Percentiles rank a stretch among this genome's conserved stretches.
These are phyloP conservation scores for Aspidiotus rigidus DNA, from an alignment of 2,888 invertebrate species.

Conservation along the genomic window DNA sequence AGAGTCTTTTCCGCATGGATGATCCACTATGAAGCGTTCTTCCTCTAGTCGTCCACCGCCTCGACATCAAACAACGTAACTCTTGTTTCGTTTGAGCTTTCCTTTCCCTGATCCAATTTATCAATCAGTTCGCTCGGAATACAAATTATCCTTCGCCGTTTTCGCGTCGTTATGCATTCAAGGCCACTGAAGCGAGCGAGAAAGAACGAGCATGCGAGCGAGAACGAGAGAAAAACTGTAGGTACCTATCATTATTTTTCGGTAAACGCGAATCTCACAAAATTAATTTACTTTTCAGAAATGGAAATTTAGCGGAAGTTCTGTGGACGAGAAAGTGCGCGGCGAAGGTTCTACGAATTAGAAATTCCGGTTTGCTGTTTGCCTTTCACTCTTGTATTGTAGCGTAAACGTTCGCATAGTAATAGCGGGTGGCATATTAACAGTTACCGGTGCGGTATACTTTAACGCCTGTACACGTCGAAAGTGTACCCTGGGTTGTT, in stretches of 20 bases:
- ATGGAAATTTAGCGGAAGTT: conserved; percentile 4
- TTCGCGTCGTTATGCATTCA: conserved; percentile 16
- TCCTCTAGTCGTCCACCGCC: conserved; percentile 15
- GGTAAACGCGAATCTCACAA: conserved; percentile 4
- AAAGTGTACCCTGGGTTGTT: too few relatives aligned
- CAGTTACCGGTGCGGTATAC: too few relatives aligned
- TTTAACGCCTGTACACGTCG: too few relatives aligned
- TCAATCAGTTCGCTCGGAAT: conserved; percentile 37
- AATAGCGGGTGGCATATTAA: too few relatives aligned
- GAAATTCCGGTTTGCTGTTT: background rate
- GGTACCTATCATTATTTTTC: background rate
- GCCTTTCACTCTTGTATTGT: background rate
- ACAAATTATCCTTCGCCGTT: conserved; percentile 31
- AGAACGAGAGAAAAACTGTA: background rate
- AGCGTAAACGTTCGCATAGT: too few relatives aligned
- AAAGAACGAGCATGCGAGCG: background rate
- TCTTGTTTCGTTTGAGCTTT: conserved; percentile 30
- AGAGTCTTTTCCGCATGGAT: conserved; percentile 31
- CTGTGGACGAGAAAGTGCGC: background rate
- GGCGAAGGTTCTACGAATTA: background rate
- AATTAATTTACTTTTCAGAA: conserved; percentile 4
- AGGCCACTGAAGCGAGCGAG: background rate
- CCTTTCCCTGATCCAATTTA: conserved; percentile 37
- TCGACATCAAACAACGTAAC: conserved; percentile 29
- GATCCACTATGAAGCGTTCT: conserved; percentile 27